Base-by-base conservation (phyloP, 2,797 vertebrate species). In the Taenioides sp. region DNA sequence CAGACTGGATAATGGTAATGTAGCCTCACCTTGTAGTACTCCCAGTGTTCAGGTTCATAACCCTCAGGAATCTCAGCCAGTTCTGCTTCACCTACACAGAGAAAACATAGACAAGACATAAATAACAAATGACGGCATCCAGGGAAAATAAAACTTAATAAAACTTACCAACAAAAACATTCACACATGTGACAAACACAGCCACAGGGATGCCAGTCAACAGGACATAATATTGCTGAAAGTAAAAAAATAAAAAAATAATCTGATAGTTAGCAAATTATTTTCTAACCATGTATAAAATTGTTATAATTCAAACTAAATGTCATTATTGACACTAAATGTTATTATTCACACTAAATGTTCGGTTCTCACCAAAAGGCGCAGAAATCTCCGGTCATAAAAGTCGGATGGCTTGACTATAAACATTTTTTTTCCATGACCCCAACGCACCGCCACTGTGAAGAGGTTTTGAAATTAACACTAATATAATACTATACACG, bases 31-130 rank as follows among this genome's bases (percentile, higher is more conserved):
- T 93, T 93, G 77, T 95, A 92, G 81, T 94, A 94, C 75, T 99
- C 98, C 96, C 96, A 99, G 80, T 96, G 76, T 1, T 99, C 96
- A n/a, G 98, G 97, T 74, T 94, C 58, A 57, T 99, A 98, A 65
- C 74, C 96, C 82, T 98, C 97, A 3, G 98, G 97, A 77, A 91
- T 95, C 84, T 98, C 97, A 70, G 87, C 94, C 84, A 98, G 92
- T 84, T 99, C 95, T 72, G 97, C 96, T 80, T 98, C 94, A 87
- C 98, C 98, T 85, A 73, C 62, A 83, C 27, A 69, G 76, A 47
- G 80, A 22, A 79, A 67, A 52, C 10, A 28, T 16, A 31, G 3
- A n/a, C 20, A 27, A 25, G 43, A 20, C 2, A 49, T 49, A 27
- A 27, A 49, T 4, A 25, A 28, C 2, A 4, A 49, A 17, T 43